These are phyloP conservation scores for Rhadina sibilatrix DNA, from an alignment of 2,113 vertebrate species.

Conservation along the genomic window DNA sequence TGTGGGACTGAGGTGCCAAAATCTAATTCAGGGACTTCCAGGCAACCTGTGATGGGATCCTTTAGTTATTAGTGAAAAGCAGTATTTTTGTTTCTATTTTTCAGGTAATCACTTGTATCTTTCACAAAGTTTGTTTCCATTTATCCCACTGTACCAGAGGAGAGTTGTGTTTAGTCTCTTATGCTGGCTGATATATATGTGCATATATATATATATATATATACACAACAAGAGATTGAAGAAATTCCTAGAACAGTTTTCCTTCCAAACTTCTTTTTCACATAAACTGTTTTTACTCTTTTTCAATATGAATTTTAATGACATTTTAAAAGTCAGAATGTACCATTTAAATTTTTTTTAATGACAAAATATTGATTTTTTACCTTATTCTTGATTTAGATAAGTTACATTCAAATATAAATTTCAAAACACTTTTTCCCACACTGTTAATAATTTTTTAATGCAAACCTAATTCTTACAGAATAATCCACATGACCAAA, in stretches of 20 bases:
- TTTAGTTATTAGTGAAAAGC: neutral
- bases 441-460: neutral
- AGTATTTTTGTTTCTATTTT: neutral
- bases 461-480: neutral
- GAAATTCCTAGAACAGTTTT: neutral
- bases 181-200: neutral
- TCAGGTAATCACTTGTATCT: neutral
- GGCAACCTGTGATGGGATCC: neutral
- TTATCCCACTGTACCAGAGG: neutral
- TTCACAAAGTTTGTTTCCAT: neutral
- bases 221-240: neutral
- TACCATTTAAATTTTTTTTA: neutral
- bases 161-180: neutral
- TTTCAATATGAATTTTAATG: neutral
- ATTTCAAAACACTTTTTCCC: neutral
- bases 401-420: neutral
- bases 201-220: rapidly evolving
- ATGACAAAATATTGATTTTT: neutral
- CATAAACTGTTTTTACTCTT: neutral
- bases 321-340: neutral
- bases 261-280: neutral
- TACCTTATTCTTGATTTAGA: neutral
- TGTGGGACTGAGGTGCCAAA: neutral
- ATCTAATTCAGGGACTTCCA: neutral
- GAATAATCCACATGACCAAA: neutral